Conservation (phyloP, 2,888 invertebrate species). For the Napeogenes sylphis region DNA sequence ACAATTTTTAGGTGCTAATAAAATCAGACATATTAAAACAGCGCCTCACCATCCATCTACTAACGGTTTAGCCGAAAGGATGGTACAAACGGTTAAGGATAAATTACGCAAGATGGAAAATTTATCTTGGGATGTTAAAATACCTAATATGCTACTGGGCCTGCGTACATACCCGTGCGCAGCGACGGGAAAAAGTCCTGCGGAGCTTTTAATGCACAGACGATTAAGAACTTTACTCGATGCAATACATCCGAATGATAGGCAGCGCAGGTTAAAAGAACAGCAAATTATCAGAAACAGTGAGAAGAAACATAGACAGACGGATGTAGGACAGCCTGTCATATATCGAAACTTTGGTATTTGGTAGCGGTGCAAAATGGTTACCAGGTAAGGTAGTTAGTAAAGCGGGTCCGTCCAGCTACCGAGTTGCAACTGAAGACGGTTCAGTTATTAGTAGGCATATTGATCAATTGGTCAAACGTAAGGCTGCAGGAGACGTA, state of each 20-base stretch:
- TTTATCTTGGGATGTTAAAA: constrained; percentile 24
- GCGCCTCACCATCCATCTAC: constrained; percentile 29
- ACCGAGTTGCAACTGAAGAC: no score
- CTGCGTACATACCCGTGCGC: constrained; percentile 12
- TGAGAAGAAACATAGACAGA: background rate
- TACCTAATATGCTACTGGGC: constrained; percentile 11
- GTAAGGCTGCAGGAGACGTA: no score
- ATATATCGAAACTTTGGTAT: background rate
- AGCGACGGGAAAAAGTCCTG: constrained; percentile 17
- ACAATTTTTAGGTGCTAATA: constrained; percentile 11
- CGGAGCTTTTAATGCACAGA: constrained; percentile 22
- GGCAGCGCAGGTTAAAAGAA: constrained; percentile 5
- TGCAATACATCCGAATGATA: constrained; percentile 18
- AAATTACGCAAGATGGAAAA: constrained; percentile 25
- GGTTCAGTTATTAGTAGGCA: no score
- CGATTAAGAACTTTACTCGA: constrained; percentile 19
- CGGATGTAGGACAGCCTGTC: background rate
- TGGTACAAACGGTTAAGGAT: constrained; percentile 30
- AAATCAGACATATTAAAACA: constrained; percentile 24
- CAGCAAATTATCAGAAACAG: background rate
- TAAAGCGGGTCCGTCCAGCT: no score
- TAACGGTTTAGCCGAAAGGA: constrained; percentile 29
- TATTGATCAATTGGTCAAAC: no score
- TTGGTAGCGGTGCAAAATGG: background rate
- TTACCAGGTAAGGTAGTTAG: no score